Percentiles rank a stretch among this genome's conserved stretches.
phyloP scores from a whole-genome alignment of 1,140 invertebrate genomes.

The Neotoxoptera formosana region DNA sequence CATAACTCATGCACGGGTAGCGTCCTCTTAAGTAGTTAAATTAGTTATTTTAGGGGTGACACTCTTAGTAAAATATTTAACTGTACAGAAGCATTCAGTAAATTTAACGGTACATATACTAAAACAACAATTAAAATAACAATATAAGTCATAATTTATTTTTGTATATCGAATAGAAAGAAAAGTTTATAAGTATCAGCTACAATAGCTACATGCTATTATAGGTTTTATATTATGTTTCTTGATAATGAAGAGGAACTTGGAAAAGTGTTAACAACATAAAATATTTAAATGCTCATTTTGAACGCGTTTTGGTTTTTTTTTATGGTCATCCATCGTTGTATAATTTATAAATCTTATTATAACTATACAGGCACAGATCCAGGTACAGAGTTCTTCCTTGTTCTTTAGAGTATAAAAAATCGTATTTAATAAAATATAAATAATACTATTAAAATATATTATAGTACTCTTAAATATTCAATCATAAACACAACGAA shows the following conservation, averaged over 20 bases:
- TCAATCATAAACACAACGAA: not conserved
- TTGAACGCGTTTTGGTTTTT: not conserved
- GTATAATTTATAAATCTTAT: not conserved
- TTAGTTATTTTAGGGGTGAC: not conserved
- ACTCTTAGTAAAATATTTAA: not conserved
- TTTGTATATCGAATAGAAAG: too few relatives aligned
- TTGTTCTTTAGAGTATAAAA: not conserved
- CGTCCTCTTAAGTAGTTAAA: not conserved
- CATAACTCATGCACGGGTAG: fast-evolving
- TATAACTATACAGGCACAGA: not conserved
- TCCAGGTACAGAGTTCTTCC: not conserved
- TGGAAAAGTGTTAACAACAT: not conserved
- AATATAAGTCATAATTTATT: not conserved
- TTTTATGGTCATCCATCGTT: not conserved
- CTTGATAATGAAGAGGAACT: not conserved
- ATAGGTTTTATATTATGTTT: not conserved
- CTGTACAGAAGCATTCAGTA: not conserved
- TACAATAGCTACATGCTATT: too few relatives aligned
- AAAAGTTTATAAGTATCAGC: too few relatives aligned
- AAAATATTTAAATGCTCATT: not conserved
- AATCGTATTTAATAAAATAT: not conserved
- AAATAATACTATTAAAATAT: constrained; percentile 12
- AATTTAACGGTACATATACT: not conserved
- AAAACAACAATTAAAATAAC: not conserved
- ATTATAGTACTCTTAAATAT: not conserved